These are phyloP conservation scores for Drosophila borborema DNA, from an alignment of 2,888 invertebrate species.

Conservation along the genomic window DNA sequence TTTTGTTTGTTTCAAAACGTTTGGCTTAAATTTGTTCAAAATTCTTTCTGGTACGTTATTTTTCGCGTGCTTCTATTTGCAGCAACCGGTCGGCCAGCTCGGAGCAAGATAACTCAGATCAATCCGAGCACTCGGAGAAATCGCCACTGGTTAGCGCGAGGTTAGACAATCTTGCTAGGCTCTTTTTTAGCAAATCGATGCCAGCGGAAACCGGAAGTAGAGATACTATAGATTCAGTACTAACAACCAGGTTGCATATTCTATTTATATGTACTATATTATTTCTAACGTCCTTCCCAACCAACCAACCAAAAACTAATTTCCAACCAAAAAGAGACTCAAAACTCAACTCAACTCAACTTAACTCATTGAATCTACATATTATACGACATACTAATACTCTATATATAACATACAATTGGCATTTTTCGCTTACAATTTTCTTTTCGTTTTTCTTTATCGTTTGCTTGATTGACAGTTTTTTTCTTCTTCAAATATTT, in stretches of 20 bases:
- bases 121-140: constrained; percentile 86
- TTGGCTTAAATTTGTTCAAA: constrained; percentile 32
- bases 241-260: constrained; percentile 85
- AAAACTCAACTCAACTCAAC: constrained; percentile 18
- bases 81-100: constrained; percentile 88
- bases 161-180: constrained; percentile 91
- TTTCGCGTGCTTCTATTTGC: constrained; percentile 74
- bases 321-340: constrained; percentile 27
- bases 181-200: constrained; percentile 89
- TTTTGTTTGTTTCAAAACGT: constrained; percentile 37
- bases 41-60: constrained; percentile 44
- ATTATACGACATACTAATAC: constrained; percentile 21
- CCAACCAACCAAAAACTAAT: constrained; percentile 9
- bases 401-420: constrained; percentile 48
- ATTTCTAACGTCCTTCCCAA: constrained; percentile 39
- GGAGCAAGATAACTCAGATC: constrained; percentile 86
- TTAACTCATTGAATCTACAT: constrained; percentile 35
- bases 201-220: constrained; percentile 85
- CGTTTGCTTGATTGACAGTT: constrained; percentile 29
- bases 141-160: constrained; percentile 90
- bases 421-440: constrained; percentile 48
- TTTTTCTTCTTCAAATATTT: constrained; percentile 38
- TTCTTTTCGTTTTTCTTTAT: constrained; percentile 30
- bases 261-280: constrained; percentile 61
- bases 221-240: constrained; percentile 85